phyloP scores from a whole-genome alignment of 2,888 invertebrate species.

The Neocrepidodera transversa region DNA sequence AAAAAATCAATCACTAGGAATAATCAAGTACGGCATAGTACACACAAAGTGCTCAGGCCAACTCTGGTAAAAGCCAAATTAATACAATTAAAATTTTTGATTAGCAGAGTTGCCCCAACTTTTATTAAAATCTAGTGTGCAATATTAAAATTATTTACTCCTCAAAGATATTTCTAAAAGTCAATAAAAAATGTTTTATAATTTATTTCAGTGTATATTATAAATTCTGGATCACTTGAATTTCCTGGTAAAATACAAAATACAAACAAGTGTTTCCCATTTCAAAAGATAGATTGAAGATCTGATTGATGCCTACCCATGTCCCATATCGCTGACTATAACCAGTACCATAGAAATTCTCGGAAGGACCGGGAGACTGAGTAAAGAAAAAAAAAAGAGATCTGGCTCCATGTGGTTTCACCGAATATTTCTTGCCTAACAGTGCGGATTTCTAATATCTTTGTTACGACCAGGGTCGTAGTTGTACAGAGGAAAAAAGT shows the following conservation, averaged over 20 bases:
- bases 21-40: too few relatives aligned
- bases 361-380: conserved; percentile 23
- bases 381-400: conserved; percentile 13
- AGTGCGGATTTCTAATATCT: conserved; percentile 30
- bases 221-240: background rate
- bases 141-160: too few relatives aligned
- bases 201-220: too few relatives aligned
- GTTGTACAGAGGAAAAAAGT: background rate
- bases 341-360: conserved; percentile 21
- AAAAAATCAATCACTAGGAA: too few relatives aligned
- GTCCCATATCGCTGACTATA: conserved; percentile 2
- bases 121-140: too few relatives aligned
- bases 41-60: too few relatives aligned
- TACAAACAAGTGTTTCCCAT: conserved; percentile 20
- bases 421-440: conserved; percentile 23
- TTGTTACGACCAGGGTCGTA: conserved; percentile 4
- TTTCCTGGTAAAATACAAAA: conserved; percentile 18
- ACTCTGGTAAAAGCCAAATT: too few relatives aligned
- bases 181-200: too few relatives aligned
- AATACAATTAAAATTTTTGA: too few relatives aligned
- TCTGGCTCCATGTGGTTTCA: conserved; percentile 30
- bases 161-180: too few relatives aligned
- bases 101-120: too few relatives aligned
- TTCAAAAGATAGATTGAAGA: background rate
- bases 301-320: conserved; percentile 18